Conservation (phyloP, 2,113 vertebrate genomes). For the Oenanthe oenanthe region DNA sequence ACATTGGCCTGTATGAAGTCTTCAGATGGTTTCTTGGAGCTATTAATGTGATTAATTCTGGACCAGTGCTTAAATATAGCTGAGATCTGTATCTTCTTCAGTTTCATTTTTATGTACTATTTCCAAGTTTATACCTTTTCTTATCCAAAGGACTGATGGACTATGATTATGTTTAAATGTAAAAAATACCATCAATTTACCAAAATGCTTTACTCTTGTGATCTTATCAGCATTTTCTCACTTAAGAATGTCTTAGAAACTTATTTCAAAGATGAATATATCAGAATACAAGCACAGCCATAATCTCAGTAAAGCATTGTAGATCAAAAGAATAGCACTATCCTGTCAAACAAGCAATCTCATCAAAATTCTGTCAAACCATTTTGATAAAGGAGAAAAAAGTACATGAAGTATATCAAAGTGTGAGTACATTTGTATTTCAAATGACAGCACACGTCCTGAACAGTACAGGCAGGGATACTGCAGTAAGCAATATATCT, state of each 20-base stretch:
- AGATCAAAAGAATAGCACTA: neutral
- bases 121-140: neutral
- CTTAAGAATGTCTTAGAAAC: neutral
- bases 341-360: neutral
- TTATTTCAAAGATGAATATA: slow-evolving; percentile 28
- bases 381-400: slow-evolving; percentile 13
- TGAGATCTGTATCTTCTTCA: neutral
- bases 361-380: slow-evolving; percentile 49
- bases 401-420: neutral
- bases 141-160: neutral
- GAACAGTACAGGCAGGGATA: neutral
- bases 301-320: slow-evolving; percentile 19
- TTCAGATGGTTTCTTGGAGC: neutral
- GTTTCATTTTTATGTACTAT: neutral
- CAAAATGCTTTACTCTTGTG: neutral
- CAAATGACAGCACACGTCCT: neutral
- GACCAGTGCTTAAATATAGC: neutral
- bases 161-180: neutral
- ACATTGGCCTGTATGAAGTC: neutral
- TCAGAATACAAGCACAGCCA: neutral
- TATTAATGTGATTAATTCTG: neutral
- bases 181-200: neutral
- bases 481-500: neutral
- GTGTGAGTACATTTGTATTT: neutral
- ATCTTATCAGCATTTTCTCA: neutral